These are phyloP conservation scores for Meleagris gallopavo DNA, from an alignment of 2,113 vertebrate genomes.

Conservation along the genomic window DNA sequence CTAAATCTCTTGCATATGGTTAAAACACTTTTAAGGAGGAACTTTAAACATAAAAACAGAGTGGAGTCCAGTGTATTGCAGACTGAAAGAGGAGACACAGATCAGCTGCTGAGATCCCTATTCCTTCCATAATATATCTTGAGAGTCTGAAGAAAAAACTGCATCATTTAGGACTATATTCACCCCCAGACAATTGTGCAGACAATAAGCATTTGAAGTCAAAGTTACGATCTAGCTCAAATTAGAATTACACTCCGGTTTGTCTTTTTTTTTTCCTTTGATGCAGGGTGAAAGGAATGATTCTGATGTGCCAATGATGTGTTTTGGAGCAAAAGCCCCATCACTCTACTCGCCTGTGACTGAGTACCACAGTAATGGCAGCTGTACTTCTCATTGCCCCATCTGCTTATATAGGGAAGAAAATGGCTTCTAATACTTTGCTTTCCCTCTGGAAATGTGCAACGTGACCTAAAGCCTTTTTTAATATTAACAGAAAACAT, in stretches of 20 bases:
- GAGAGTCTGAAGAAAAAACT: background rate
- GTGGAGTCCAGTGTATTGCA: background rate
- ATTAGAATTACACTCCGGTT: background rate
- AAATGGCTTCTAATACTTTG: background rate
- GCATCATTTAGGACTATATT: background rate
- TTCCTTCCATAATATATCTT: background rate
- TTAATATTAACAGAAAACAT: background rate
- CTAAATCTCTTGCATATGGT: background rate
- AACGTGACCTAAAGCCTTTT: background rate
- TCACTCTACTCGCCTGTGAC: background rate
- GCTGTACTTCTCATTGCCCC: background rate
- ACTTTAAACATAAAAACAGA: background rate
- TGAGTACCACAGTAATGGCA: background rate
- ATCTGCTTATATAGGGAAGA: background rate
- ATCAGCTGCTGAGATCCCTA: background rate
- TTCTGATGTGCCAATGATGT: background rate
- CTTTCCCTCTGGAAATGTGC: background rate
- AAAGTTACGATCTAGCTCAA: background rate
- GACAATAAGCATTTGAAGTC: background rate
- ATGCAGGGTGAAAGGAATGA: background rate
- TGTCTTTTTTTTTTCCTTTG: background rate
- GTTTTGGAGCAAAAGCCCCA: background rate
- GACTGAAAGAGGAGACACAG: background rate
- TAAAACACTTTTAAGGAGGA: background rate
- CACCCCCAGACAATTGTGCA: background rate